A percentile compares a stretch with the other conserved stretches of the same genome.
Evolutionary conservation across 2,888 invertebrate genomes (phyloP).

Genomic region (Erynnis tages): DNA sequence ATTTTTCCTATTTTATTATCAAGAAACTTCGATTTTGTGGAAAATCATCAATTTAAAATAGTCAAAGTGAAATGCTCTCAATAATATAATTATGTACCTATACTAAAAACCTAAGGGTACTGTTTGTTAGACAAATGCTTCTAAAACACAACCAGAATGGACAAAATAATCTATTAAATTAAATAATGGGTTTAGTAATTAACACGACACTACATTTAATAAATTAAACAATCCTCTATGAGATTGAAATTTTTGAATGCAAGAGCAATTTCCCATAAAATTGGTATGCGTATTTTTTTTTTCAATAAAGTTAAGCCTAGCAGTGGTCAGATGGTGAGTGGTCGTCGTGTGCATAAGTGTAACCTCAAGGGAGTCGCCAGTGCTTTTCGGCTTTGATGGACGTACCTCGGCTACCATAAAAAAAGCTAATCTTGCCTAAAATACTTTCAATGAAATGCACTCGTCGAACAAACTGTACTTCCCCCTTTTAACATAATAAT

Average conservation of each 20-base stretch:
- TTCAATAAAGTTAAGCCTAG: too few species aligned
- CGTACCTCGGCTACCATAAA: too few species aligned
- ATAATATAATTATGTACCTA: slow-evolving; percentile 15
- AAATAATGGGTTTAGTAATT: too few species aligned
- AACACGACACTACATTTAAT: neutral
- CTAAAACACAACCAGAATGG: slow-evolving; percentile 2
- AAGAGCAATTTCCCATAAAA: too few species aligned
- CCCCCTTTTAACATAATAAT: slow-evolving; percentile 19
- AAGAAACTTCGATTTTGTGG: neutral
- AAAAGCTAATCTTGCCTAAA: too few species aligned
- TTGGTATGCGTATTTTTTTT: too few species aligned
- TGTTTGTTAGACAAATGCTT: slow-evolving; percentile 12
- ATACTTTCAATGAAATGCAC: slow-evolving; percentile 9
- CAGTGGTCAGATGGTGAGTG: too few species aligned
- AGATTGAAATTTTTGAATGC: too few species aligned
- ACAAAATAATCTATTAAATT: too few species aligned
- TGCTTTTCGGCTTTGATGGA: too few species aligned
- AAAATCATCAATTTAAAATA: neutral
- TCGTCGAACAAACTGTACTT: slow-evolving; percentile 22
- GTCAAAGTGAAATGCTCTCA: slow-evolving; percentile 17
- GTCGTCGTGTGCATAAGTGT: too few species aligned
- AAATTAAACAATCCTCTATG: neutral
- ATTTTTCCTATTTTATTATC: neutral
- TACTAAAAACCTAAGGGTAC: slow-evolving; percentile 18
- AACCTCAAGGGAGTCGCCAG: too few species aligned